Evolutionary conservation across 2,113 vertebrate species (phyloP).

Genomic region (Petrocephalus microphthalmus): DNA sequence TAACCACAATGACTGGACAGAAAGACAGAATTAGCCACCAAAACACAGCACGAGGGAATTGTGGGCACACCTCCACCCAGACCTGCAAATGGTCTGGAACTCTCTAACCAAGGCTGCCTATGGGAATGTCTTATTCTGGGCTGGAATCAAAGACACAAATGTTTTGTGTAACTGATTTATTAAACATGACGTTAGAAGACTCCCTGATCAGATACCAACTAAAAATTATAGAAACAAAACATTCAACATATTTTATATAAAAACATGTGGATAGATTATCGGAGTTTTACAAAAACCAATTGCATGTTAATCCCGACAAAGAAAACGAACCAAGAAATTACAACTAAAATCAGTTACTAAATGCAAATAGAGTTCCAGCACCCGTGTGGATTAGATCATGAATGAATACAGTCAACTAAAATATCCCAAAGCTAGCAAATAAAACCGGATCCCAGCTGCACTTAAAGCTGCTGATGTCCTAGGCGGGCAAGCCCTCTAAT

Average conservation of each 20-base stretch:
- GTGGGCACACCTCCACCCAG: background rate
- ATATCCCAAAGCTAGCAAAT: background rate
- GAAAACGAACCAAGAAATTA: background rate
- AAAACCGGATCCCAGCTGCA: background rate
- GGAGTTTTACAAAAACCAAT: background rate
- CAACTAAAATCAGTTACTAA: background rate
- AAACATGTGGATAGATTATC: background rate
- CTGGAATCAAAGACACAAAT: background rate
- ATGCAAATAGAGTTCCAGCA: background rate
- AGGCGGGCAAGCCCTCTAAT: background rate
- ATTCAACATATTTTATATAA: conserved; percentile 12
- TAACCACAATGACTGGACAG: background rate
- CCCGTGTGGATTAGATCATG: background rate
- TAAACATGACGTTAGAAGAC: conserved; percentile 5
- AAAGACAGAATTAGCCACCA: background rate
- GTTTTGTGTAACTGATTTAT: conserved; percentile 14
- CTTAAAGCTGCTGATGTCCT: background rate
- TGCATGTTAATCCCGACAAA: background rate
- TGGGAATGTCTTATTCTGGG: background rate
- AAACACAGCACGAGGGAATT: background rate
- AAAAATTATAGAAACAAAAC: conserved; percentile 14
- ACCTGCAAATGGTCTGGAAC: background rate
- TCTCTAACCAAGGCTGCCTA: background rate
- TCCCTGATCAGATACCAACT: conserved; percentile 10
- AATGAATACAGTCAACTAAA: background rate